phyloP scores from a whole-genome alignment of 2,113 vertebrate genomes.

The Poecile atricapillus region DNA sequence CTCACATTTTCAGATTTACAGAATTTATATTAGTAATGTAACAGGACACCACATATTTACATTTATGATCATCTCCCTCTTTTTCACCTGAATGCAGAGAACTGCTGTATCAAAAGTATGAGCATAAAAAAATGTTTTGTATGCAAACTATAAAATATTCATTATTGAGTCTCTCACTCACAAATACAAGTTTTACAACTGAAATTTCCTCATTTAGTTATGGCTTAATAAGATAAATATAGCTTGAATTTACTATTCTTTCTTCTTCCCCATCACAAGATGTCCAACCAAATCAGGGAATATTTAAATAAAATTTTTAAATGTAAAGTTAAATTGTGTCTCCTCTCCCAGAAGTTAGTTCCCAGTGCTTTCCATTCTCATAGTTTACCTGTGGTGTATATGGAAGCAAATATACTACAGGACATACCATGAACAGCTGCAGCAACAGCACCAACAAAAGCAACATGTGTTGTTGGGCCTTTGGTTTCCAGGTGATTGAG shows the following conservation, averaged over 20 bases:
- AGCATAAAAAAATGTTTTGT: neutral
- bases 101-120: neutral
- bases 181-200: neutral
- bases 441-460: constrained; percentile 85
- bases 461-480: constrained; percentile 83
- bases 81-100: neutral
- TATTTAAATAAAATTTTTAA: neutral
- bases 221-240: neutral
- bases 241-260: neutral
- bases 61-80: neutral
- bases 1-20: neutral
- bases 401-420: neutral
- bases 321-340: neutral
- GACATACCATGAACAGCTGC: constrained; percentile 85
- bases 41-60: neutral
- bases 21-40: neutral
- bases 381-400: neutral
- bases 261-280: neutral
- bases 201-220: neutral
- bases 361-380: neutral
- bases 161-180: neutral
- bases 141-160: neutral
- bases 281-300: neutral
- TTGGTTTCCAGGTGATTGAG: constrained; percentile 78
- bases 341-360: neutral